Evolutionary conservation across 2,113 vertebrate genomes (phyloP).

Genomic region (Myxocyprinus asiaticus): DNA sequence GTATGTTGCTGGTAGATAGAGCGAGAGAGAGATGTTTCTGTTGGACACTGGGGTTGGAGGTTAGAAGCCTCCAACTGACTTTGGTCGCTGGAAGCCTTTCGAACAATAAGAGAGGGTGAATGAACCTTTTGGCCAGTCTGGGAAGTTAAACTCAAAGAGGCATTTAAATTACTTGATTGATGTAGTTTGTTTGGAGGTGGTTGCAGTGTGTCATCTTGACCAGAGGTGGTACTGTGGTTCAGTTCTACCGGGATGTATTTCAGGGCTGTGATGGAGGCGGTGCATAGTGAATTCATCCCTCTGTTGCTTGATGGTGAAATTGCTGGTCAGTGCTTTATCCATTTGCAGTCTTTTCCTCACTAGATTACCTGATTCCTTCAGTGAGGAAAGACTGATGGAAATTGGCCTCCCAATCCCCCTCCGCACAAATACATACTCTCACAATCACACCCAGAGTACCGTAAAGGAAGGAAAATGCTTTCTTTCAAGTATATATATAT

Average conservation of each 20-base stretch:
- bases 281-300: constrained; percentile 36
- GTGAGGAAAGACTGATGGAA: constrained; percentile 49
- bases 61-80: constrained; percentile 35
- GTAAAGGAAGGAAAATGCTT: constrained; percentile 7
- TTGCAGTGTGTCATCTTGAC: constrained; percentile 68
- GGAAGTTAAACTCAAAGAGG: constrained; percentile 89
- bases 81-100: neutral
- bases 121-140: constrained; percentile 79
- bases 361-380: constrained; percentile 43
- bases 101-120: constrained; percentile 49
- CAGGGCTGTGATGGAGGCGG: constrained; percentile 34
- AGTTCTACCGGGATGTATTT: neutral
- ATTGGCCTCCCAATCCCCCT: constrained; percentile 42
- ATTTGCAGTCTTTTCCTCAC: constrained; percentile 51
- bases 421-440: constrained; percentile 16
- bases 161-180: constrained; percentile 90
- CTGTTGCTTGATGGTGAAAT: constrained; percentile 49
- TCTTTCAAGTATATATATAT: constrained; percentile 8
- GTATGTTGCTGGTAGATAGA: constrained; percentile 55
- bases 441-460: neutral
- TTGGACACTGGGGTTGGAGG: constrained; percentile 42
- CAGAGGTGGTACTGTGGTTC: constrained; percentile 72
- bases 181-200: constrained; percentile 68
- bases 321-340: constrained; percentile 35
- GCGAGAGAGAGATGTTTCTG: constrained; percentile 19